These are phyloP conservation scores for Hyles vespertilio DNA, from an alignment of 1,140 invertebrate species.

Conservation along the genomic window DNA sequence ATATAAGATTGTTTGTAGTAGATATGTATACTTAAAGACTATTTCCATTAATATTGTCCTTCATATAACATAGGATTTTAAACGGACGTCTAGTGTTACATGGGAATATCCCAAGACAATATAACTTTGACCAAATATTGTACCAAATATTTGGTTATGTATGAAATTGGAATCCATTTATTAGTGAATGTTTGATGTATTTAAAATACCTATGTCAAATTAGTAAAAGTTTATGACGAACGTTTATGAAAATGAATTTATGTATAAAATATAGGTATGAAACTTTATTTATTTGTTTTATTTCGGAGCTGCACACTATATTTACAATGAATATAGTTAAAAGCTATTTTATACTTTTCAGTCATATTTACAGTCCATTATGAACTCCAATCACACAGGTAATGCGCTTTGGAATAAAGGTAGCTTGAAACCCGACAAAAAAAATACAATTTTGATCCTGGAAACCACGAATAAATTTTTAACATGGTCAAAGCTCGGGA, in stretches of 20 bases:
- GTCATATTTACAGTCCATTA: too few relatives aligned
- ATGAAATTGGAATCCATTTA: constrained; percentile 31
- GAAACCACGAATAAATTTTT: too few relatives aligned
- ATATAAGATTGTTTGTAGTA: constrained; percentile 4
- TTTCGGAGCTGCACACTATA: neutral
- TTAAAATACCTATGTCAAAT: constrained; percentile 41
- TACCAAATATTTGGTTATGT: constrained; percentile 54
- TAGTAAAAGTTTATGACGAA: constrained; percentile 33
- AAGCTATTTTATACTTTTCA: too few relatives aligned
- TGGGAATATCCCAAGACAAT: constrained; percentile 41
- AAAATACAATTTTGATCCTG: too few relatives aligned
- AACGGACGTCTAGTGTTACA: constrained; percentile 23
- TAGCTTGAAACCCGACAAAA: too few relatives aligned
- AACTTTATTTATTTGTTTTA: constrained; percentile 21
- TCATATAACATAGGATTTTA: constrained; percentile 13
- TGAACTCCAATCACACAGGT: too few relatives aligned
- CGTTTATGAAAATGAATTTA: constrained; percentile 57
- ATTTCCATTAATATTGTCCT: constrained; percentile 1
- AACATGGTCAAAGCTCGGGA: too few relatives aligned
- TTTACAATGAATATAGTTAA: too few relatives aligned
- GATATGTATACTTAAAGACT: constrained; percentile 8
- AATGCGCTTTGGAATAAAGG: too few relatives aligned
- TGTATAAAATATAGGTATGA: constrained; percentile 37
- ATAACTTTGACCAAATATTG: constrained; percentile 50
- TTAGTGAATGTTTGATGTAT: constrained; percentile 34